These are phyloP conservation scores for Lacerta viridis DNA, from an alignment of 2,797 vertebrate genomes.

Conservation along the genomic window DNA sequence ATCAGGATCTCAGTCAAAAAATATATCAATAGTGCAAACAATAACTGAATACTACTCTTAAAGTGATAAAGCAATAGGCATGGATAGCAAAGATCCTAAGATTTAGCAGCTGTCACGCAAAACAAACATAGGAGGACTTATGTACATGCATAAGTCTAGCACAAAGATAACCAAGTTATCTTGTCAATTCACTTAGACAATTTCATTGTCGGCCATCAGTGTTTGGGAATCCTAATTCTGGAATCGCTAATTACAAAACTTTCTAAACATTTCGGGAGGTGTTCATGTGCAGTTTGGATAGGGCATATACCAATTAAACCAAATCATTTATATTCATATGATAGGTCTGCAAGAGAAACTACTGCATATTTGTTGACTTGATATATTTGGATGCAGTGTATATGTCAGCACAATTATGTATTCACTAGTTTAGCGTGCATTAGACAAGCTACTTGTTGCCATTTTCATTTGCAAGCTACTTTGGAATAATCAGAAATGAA, in stretches of 20 bases:
- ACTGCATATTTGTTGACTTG: background rate
- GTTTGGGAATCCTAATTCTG: background rate
- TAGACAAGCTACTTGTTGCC: too few relatives aligned
- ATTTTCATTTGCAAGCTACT: background rate
- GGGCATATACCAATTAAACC: conserved; percentile 19
- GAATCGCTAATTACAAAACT: conserved; percentile 2
- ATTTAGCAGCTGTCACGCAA: background rate
- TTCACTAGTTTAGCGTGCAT: background rate
- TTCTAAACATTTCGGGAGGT: background rate
- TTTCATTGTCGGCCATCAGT: too few relatives aligned
- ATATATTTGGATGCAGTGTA: background rate
- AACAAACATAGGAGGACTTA: too few relatives aligned
- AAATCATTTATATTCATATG: background rate
- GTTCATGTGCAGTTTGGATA: background rate
- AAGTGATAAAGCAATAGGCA: background rate
- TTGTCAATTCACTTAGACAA: background rate
- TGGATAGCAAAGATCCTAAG: background rate
- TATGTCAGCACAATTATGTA: background rate
- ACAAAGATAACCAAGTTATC: background rate
- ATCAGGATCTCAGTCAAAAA: background rate
- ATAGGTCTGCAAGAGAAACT: background rate
- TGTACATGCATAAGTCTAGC: background rate
- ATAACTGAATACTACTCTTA: background rate
- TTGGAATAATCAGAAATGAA: background rate
- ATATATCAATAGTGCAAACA: background rate